Evolutionary conservation across 2,113 vertebrate species (phyloP).

Genomic region (Erythrocercus mccallii): DNA sequence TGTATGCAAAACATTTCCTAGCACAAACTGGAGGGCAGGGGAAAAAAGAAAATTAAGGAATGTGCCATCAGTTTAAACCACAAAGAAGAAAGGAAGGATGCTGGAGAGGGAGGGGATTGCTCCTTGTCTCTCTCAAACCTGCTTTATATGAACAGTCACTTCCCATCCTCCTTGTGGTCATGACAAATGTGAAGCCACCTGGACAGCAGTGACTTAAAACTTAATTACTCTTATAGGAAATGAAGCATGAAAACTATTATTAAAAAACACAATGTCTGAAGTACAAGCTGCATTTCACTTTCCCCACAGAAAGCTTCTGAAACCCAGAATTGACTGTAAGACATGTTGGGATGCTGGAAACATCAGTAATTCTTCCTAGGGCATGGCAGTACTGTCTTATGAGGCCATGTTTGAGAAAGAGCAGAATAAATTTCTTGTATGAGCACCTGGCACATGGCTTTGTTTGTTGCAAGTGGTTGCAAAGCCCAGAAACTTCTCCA

Average conservation of each 20-base stretch:
- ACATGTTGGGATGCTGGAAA: neutral
- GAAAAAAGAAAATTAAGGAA: neutral
- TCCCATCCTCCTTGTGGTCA: neutral
- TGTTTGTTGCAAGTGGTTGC: neutral
- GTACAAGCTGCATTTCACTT: constrained; percentile 9
- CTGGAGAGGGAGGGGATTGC: neutral
- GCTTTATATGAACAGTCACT: neutral
- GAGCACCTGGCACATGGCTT: neutral
- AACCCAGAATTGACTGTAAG: neutral
- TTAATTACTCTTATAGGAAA: constrained; percentile 59
- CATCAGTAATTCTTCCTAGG: neutral
- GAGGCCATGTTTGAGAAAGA: neutral
- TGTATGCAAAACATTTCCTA: neutral
- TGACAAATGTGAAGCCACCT: constrained; percentile 34
- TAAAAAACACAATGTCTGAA: neutral
- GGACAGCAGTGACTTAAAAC: neutral
- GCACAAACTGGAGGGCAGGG: neutral
- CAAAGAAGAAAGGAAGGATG: neutral
- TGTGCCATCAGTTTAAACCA: neutral
- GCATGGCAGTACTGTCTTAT: neutral
- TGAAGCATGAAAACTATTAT: constrained; percentile 59
- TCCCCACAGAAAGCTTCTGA: neutral
- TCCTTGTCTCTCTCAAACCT: neutral
- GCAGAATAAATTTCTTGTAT: neutral
- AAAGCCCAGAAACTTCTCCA: neutral